phyloP scores from a whole-genome alignment of 2,888 invertebrate species.

The Anticlea derivata region DNA sequence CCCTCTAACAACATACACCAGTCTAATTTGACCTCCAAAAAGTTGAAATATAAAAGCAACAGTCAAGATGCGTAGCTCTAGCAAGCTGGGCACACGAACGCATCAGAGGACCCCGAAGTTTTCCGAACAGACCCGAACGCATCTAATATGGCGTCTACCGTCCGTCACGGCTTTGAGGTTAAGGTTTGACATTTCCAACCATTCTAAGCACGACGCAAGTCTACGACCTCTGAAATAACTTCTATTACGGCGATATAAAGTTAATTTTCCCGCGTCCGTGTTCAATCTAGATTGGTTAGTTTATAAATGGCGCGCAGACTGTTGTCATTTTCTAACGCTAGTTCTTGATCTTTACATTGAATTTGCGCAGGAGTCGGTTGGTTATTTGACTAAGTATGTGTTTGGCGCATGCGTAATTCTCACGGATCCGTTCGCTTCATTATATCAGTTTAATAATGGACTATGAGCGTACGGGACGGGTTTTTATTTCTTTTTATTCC shows the following conservation, averaged over 20 bases:
- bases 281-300: constrained; percentile 42
- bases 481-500: constrained; percentile 48
- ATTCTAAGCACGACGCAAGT: constrained; percentile 57
- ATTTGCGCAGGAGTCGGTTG: constrained; percentile 53
- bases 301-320: constrained; percentile 58
- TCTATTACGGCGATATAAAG: constrained; percentile 45
- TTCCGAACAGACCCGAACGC: constrained; percentile 62
- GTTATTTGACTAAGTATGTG: constrained; percentile 54
- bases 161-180: constrained; percentile 82
- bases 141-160: constrained; percentile 70
- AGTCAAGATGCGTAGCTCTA: constrained; percentile 41
- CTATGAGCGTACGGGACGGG: constrained; percentile 44
- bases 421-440: constrained; percentile 59
- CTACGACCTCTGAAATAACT: constrained; percentile 33
- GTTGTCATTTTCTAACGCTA: constrained; percentile 47
- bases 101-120: constrained; percentile 51
- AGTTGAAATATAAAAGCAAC: background rate
- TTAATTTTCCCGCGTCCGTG: constrained; percentile 44
- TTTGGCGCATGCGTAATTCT: constrained; percentile 62
- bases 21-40: constrained; percentile 46
- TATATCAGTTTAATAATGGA: constrained; percentile 58
- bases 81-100: constrained; percentile 50
- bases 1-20: constrained; percentile 54
- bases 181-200: constrained; percentile 81
- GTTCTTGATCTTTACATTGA: constrained; percentile 82